Percentiles rank a stretch among this genome's conserved stretches.
phyloP scores from a whole-genome alignment of 2,888 invertebrate genomes.

The Marronus borbonicus region DNA sequence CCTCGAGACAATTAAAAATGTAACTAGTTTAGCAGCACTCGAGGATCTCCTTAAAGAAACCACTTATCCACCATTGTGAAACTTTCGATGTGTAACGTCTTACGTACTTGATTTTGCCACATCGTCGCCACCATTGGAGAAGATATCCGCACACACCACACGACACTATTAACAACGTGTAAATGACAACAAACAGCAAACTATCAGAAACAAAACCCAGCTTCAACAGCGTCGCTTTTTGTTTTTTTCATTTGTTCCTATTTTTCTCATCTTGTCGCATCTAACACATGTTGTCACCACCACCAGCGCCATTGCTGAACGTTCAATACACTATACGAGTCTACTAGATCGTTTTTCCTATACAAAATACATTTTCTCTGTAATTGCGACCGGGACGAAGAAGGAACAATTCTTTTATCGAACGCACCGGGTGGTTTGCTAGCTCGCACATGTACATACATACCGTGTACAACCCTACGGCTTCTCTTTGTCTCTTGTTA shows the following conservation, averaged over 20 bases:
- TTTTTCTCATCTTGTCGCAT: not conserved
- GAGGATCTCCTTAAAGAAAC: too few species aligned
- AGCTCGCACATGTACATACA: not conserved
- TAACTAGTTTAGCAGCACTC: too few species aligned
- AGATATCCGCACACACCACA: not conserved
- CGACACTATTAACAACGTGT: not conserved
- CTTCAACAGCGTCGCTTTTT: too few species aligned
- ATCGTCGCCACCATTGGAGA: not conserved
- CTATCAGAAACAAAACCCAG: conserved; percentile 10
- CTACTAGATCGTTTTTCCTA: conserved; percentile 17
- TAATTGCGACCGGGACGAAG: conserved; percentile 24
- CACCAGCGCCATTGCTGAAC: conserved; percentile 12
- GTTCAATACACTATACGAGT: not conserved
- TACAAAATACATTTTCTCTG: conserved; percentile 25
- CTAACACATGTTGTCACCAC: conserved; percentile 27
- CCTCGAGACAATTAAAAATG: too few species aligned
- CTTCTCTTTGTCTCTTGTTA: not conserved
- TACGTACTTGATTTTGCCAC: not conserved
- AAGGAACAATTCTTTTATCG: conserved; percentile 31
- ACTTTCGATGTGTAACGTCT: too few species aligned
- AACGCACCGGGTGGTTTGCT: not conserved
- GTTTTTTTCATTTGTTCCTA: too few species aligned
- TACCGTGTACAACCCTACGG: too few species aligned
- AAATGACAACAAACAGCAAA: conserved; percentile 3
- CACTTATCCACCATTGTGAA: too few species aligned